Evolutionary conservation across 2,797 vertebrate genomes (phyloP).

Genomic region (Paedocypris micromegethes): DNA sequence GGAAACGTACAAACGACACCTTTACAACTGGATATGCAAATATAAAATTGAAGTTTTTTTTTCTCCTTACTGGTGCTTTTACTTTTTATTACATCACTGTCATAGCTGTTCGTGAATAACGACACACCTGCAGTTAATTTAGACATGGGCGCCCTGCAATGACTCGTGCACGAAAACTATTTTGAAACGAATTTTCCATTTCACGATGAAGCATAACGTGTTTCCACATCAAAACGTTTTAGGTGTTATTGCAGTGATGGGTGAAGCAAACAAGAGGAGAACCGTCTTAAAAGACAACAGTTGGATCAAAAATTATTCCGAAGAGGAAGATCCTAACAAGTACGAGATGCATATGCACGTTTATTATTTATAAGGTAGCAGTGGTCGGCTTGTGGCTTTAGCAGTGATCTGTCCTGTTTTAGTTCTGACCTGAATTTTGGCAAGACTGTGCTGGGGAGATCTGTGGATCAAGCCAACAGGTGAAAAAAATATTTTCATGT

Average conservation of each 20-base stretch:
- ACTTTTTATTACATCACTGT: too few relatives aligned
- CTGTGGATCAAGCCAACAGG: not conserved
- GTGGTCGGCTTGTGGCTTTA: not conserved
- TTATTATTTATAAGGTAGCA: not conserved
- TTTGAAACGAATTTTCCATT: too few relatives aligned
- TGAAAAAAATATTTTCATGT: not conserved
- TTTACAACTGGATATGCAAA: too few relatives aligned
- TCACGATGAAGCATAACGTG: too few relatives aligned
- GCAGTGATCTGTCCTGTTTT: slow-evolving; percentile 4
- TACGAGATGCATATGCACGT: slow-evolving; percentile 23
- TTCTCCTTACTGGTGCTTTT: too few relatives aligned
- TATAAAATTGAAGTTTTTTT: too few relatives aligned
- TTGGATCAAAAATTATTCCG: slow-evolving; percentile 27
- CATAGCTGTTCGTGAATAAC: too few relatives aligned
- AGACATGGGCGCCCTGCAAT: too few relatives aligned
- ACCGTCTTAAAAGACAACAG: slow-evolving; percentile 37
- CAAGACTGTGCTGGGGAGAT: slow-evolving; percentile 13
- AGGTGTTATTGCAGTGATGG: not conserved
- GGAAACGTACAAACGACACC: too few relatives aligned
- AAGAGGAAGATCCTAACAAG: slow-evolving; percentile 27
- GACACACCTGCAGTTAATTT: too few relatives aligned
- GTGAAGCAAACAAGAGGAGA: slow-evolving; percentile 4
- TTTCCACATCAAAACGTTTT: too few relatives aligned
- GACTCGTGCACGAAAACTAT: too few relatives aligned
- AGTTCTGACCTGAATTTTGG: slow-evolving; percentile 34